Conservation (phyloP, 2,888 invertebrate genomes). For the Charanyca ferruginea region DNA sequence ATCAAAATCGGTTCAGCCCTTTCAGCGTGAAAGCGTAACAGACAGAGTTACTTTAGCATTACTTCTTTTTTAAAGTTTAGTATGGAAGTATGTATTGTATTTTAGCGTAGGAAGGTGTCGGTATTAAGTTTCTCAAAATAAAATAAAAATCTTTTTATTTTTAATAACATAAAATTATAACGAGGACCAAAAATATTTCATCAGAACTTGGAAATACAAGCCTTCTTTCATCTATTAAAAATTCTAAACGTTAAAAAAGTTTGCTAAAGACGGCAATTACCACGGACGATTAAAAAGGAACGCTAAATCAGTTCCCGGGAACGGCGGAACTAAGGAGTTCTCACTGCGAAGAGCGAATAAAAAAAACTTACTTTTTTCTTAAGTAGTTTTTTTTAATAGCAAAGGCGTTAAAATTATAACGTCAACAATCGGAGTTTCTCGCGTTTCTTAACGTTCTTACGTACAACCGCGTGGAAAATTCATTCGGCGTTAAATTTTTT, state of each 20-base stretch:
- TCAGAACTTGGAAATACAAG: neutral
- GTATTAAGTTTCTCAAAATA: too few relatives aligned
- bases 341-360: constrained; percentile 53
- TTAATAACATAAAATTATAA: neutral
- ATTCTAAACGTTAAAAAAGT: constrained; percentile 22
- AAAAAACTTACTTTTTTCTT: too few relatives aligned
- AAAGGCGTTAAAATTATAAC: constrained; percentile 62
- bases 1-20: too few relatives aligned
- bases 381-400: constrained; percentile 31
- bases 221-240: constrained; percentile 10
- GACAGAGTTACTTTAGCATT: too few relatives aligned
- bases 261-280: constrained; percentile 38
- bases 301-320: constrained; percentile 50
- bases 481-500: constrained; percentile 22
- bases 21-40: too few relatives aligned
- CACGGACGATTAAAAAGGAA: constrained; percentile 46
- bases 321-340: constrained; percentile 54
- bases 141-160: too few relatives aligned
- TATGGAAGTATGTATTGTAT: too few relatives aligned
- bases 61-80: too few relatives aligned
- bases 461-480: constrained; percentile 57
- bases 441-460: constrained; percentile 25
- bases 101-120: too few relatives aligned
- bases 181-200: neutral
- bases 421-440: constrained; percentile 50